Evolutionary conservation across 2,113 vertebrate genomes (phyloP), one percentile per base, ranked within the genome.

Genomic region (Albula glossodonta): DNA sequence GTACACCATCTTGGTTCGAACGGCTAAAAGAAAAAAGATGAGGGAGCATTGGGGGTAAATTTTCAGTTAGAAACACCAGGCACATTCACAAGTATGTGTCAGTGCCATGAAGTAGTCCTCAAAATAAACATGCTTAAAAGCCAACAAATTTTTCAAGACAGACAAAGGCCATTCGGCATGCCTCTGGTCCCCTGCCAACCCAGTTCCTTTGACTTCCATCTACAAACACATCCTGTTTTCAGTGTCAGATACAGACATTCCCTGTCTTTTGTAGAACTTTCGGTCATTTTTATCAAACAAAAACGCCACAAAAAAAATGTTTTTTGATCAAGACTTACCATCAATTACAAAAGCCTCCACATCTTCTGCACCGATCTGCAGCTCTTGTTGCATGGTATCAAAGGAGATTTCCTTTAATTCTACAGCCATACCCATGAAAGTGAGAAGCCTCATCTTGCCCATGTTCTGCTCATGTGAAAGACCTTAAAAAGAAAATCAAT

Each of bases 291-390:
- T 41, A 63, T 66, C 57, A n/a, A 41, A n/a, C 41, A 53, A 19
- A 66, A 51, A 52, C 22, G 22, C 11, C 11, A 74, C 78, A 9
- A 74, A 74, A 6, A n/a, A 70, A 7, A 70, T 5, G 5, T 3
- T 3, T 22, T 17, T n/a, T 17, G 63, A 56, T 15, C 57, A 66
- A 22, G 22, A 7, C 60, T 22, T 97, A 99, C 98, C 98, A 60
- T 99, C 98, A 91, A 99, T 99, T 89, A 99, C 97, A 92, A 99
- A 99, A 0, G 98, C 97, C 93, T 99, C 98, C 7, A 99, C 98
- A 12, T 99, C 97, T 25, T 99, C 98, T 1, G 96, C 96, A 84
- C 96, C 96, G 2, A 99, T 95, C 93, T 99, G 98, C 89, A 99
- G 97, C 89, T 99, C 98, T 92, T 99, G 97, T 82, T 99, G 97